These are phyloP conservation scores for Acholoe squamosa DNA, from an alignment of 2,888 invertebrate genomes.

Conservation along the genomic window DNA sequence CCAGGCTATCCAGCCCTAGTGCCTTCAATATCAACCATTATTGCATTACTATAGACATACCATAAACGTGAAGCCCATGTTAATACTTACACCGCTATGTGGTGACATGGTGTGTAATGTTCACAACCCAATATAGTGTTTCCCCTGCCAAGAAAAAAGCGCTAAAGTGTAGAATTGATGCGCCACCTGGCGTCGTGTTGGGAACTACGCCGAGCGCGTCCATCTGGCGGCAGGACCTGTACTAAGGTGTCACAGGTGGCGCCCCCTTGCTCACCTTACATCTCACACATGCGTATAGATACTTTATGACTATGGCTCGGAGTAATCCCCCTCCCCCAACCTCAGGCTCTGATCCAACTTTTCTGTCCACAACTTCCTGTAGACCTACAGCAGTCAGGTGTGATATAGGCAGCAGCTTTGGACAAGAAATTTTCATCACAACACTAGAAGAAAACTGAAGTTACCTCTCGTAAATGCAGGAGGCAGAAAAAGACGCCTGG, in stretches of 20 bases:
- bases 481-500: too few relatives aligned
- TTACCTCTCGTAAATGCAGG: too few relatives aligned
- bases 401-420: too few relatives aligned
- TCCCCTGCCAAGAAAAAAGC: neutral
- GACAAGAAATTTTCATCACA: too few relatives aligned
- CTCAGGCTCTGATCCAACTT: too few relatives aligned
- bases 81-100: neutral
- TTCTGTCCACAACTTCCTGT: too few relatives aligned
- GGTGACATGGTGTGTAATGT: neutral
- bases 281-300: neutral
- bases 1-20: too few relatives aligned
- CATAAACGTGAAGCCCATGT: neutral
- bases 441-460: too few relatives aligned
- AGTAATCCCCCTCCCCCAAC: neutral
- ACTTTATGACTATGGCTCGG: neutral
- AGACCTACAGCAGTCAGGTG: too few relatives aligned
- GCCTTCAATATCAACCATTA: too few relatives aligned
- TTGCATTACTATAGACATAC: too few relatives aligned
- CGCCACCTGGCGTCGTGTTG: neutral
- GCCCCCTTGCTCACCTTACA: neutral
- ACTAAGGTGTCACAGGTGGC: neutral
- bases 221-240: neutral
- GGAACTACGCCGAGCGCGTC: slow-evolving; percentile 8
- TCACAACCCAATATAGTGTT: neutral
- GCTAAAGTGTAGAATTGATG: neutral